phyloP scores from a whole-genome alignment of 2,888 invertebrate genomes.

The Myopa tessellatipennis region DNA sequence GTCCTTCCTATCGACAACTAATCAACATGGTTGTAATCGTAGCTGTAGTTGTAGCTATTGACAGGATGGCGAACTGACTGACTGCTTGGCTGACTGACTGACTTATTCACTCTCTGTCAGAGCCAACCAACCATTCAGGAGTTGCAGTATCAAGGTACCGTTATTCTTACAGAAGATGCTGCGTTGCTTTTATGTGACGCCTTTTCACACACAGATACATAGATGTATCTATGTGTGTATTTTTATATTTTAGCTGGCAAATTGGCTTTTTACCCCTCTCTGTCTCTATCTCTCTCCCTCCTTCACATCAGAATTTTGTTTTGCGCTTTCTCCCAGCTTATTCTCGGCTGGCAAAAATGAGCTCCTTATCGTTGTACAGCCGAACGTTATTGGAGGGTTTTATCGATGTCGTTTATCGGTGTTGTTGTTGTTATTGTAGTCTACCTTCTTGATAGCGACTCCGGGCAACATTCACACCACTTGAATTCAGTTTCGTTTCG shows the following conservation, averaged over 20 bases:
- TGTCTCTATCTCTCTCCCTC: background rate
- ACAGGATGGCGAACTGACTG: no score
- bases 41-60: background rate
- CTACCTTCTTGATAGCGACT: background rate
- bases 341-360: background rate
- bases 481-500: conserved; percentile 3
- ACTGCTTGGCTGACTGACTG: no score
- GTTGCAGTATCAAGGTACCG: no score
- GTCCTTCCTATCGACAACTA: conserved; percentile 10
- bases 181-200: background rate
- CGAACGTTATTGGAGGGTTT: background rate
- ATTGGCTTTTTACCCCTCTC: conserved; percentile 20
- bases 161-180: no score
- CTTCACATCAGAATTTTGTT: background rate
- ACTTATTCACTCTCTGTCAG: no score
- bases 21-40: conserved; percentile 20
- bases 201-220: background rate
- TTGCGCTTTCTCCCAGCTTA: background rate
- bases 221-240: conserved; percentile 2
- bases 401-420: background rate
- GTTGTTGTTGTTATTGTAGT: background rate
- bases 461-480: background rate
- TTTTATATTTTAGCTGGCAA: conserved; percentile 22
- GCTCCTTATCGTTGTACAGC: conserved; percentile 13
- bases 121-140: no score